A percentile compares a stretch with the other conserved stretches of the same genome.
Evolutionary conservation across 2,888 invertebrate genomes (phyloP).

Genomic region (Macrosoma leucophasiata): DNA sequence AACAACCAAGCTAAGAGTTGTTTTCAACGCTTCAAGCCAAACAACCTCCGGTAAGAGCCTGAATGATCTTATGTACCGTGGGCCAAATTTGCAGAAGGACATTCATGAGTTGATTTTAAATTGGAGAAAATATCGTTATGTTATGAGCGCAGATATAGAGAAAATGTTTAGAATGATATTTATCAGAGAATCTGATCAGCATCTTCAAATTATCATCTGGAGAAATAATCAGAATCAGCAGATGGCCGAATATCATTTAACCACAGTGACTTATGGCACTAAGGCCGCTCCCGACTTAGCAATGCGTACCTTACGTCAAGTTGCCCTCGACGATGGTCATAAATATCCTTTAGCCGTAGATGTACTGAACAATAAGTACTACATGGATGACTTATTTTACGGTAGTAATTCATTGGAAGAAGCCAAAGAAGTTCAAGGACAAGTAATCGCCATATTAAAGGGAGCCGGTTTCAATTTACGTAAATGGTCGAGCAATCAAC

Average conservation of each 20-base stretch:
- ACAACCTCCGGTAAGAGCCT: constrained; percentile 9
- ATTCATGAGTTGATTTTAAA: constrained; percentile 13
- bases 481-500: constrained; percentile 11
- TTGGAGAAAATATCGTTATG: constrained; percentile 15
- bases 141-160: constrained; percentile 13
- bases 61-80: constrained; percentile 11
- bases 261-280: constrained; percentile 14
- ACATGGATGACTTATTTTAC: constrained; percentile 6
- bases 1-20: constrained; percentile 20
- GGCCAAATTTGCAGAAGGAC: constrained; percentile 17
- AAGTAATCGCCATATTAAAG: constrained; percentile 3
- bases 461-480: constrained; percentile 11
- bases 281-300: constrained; percentile 8
- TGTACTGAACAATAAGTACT: constrained; percentile 4
- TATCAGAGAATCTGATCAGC: constrained; percentile 1
- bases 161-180: constrained; percentile 10
- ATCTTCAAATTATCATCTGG: constrained; percentile 19
- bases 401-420: constrained; percentile 2
- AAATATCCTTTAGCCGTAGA: constrained; percentile 9
- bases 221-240: constrained; percentile 6
- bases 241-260: constrained; percentile 16
- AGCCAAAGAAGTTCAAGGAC: constrained; percentile 3
- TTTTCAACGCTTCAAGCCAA: constrained; percentile 20
- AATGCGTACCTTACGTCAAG: constrained; percentile 11
- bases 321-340: constrained; percentile 9